A percentile compares a stretch with the other conserved stretches of the same genome.
These are phyloP conservation scores for Tetranychus piercei DNA, from an alignment of 2,888 invertebrate genomes.

Conservation along the genomic window DNA sequence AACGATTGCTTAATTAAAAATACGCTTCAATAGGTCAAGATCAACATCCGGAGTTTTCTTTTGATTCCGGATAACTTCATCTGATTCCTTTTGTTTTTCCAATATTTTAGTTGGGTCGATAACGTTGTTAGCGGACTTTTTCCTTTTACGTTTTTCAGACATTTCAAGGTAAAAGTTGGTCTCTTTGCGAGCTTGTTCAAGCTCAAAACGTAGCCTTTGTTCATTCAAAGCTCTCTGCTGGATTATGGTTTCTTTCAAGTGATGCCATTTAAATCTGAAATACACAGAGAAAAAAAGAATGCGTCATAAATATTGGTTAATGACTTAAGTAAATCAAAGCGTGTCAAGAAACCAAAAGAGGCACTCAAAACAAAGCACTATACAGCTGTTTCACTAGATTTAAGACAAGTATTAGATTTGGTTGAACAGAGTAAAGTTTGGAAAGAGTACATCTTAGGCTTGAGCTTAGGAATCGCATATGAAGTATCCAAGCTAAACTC, in stretches of 20 bases:
- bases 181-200: conserved; percentile 75
- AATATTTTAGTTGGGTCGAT: neutral
- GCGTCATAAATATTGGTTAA: neutral
- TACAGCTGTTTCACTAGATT: too few relatives aligned
- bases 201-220: conserved; percentile 65
- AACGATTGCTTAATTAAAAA: conserved; percentile 16
- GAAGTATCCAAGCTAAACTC: neutral
- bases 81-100: conserved; percentile 15
- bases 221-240: conserved; percentile 76
- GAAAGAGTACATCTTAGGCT: neutral
- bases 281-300: neutral
- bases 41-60: conserved; percentile 15
- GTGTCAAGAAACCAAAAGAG: neutral
- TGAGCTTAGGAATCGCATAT: neutral
- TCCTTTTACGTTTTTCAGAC: conserved; percentile 46
- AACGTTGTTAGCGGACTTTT: conserved; percentile 14
- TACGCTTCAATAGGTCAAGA: conserved; percentile 17
- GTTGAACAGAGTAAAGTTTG: too few relatives aligned
- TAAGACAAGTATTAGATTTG: too few relatives aligned
- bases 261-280: conserved; percentile 76
- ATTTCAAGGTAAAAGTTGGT: conserved; percentile 65
- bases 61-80: conserved; percentile 17
- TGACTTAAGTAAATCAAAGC: neutral
- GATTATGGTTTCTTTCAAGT: conserved; percentile 74
- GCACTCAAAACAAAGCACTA: too few relatives aligned